These are phyloP conservation scores for Acipenser oxyrinchus DNA, from an alignment of 2,797 vertebrate genomes.

Conservation along the genomic window DNA sequence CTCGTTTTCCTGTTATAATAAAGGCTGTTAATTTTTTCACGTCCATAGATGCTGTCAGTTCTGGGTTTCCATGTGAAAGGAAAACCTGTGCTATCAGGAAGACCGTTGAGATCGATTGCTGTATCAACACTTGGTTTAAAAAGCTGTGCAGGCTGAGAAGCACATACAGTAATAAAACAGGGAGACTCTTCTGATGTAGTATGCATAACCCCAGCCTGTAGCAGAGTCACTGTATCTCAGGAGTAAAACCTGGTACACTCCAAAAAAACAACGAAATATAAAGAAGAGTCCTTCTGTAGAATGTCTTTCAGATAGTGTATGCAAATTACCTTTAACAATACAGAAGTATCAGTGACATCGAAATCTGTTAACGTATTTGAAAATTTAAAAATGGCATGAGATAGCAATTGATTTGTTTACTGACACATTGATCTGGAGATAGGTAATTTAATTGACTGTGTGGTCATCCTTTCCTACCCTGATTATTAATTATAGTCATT, in stretches of 20 bases:
- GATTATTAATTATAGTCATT: background rate
- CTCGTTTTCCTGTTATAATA: background rate
- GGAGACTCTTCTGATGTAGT: too few relatives aligned
- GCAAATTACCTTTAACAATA: background rate
- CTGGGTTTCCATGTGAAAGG: background rate
- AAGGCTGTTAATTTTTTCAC: background rate
- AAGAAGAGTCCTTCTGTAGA: too few relatives aligned
- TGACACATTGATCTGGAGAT: conserved; percentile 11
- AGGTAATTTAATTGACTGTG: conserved; percentile 6
- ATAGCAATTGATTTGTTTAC: background rate
- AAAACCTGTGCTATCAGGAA: background rate
- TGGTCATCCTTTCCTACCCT: background rate
- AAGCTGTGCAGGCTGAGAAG: too few relatives aligned
- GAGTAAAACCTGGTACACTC: too few relatives aligned
- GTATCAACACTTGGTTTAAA: background rate
- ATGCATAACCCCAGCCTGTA: too few relatives aligned
- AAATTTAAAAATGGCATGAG: background rate
- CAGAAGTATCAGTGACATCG: background rate
- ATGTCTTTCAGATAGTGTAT: too few relatives aligned
- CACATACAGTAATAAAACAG: too few relatives aligned
- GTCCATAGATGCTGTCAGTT: background rate
- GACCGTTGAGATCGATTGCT: background rate
- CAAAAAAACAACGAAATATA: too few relatives aligned
- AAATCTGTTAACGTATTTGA: background rate
- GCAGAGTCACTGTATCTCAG: too few relatives aligned